Evolutionary conservation across 2,797 vertebrate species (phyloP).

Genomic region (Ceryle rudis): DNA sequence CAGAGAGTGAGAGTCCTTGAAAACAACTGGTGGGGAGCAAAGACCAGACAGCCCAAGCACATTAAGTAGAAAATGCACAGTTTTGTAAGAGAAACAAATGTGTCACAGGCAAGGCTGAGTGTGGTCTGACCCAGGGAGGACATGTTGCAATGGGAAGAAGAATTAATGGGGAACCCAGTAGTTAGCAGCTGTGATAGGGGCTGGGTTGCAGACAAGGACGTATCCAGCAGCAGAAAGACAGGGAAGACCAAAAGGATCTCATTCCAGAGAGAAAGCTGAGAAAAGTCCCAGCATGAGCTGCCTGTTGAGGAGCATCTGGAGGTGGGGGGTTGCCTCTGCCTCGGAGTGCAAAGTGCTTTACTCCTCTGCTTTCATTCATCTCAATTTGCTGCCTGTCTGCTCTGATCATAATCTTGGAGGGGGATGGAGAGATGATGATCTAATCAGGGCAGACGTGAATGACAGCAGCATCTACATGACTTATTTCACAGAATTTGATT

Average conservation of each 20-base stretch:
- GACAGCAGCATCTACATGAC: not conserved
- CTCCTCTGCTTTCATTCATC: not conserved
- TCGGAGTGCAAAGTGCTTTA: not conserved
- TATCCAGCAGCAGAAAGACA: not conserved
- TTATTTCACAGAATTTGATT: not conserved
- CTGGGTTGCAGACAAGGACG: not conserved
- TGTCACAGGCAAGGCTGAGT: not conserved
- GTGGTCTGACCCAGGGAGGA: not conserved
- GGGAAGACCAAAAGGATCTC: not conserved
- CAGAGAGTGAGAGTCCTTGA: not conserved
- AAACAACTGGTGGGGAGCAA: not conserved
- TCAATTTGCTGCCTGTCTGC: not conserved
- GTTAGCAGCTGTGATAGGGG: not conserved
- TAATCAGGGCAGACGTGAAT: not conserved
- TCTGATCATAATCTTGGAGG: not conserved
- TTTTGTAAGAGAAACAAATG: not conserved
- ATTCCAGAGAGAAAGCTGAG: not conserved
- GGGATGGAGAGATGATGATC: not conserved
- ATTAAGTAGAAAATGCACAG: not conserved
- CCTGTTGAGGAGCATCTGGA: not conserved
- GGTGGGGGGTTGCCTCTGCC: not conserved
- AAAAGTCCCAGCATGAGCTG: not conserved
- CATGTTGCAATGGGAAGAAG: not conserved
- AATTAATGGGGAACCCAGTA: not conserved
- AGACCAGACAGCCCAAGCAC: not conserved